Evolutionary conservation across 1,140 invertebrate species (phyloP).

Genomic region (Drosophila teissieri): DNA sequence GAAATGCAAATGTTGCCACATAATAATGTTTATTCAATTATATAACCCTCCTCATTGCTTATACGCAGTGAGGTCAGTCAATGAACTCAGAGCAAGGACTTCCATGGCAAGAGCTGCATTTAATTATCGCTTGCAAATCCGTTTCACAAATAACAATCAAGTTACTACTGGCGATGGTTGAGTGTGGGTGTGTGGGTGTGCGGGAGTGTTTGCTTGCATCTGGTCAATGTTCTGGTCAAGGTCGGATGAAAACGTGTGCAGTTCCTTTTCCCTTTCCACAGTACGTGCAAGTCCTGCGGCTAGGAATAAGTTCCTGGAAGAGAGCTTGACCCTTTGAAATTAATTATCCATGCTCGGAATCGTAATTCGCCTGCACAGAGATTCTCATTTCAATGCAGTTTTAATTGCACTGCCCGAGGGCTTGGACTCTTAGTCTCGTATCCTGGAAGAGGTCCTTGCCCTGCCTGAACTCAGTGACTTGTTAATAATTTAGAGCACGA

Average conservation of each 20-base stretch:
- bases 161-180: conserved; percentile 14
- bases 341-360: conserved; percentile 31
- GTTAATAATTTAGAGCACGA: conserved; percentile 49
- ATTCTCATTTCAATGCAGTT: conserved; percentile 47
- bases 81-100: conserved; percentile 27
- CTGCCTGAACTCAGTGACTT: conserved; percentile 24
- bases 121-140: conserved; percentile 36
- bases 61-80: conserved; percentile 23
- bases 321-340: conserved; percentile 17
- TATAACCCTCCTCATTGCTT: conserved; percentile 9
- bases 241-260: conserved; percentile 30
- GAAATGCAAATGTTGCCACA: background rate
- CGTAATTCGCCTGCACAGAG: background rate
- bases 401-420: conserved; percentile 55
- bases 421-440: background rate
- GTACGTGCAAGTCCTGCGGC: conserved; percentile 25
- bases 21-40: conserved; percentile 1
- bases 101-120: conserved; percentile 4
- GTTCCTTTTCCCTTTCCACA: conserved; percentile 29
- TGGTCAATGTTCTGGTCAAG: conserved; percentile 30
- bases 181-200: background rate
- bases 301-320: conserved; percentile 6
- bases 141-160: conserved; percentile 34
- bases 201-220: background rate
- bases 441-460: conserved; percentile 45